Base-by-base conservation (phyloP, 1,140 invertebrate species). In the Orius insidiosus region DNA sequence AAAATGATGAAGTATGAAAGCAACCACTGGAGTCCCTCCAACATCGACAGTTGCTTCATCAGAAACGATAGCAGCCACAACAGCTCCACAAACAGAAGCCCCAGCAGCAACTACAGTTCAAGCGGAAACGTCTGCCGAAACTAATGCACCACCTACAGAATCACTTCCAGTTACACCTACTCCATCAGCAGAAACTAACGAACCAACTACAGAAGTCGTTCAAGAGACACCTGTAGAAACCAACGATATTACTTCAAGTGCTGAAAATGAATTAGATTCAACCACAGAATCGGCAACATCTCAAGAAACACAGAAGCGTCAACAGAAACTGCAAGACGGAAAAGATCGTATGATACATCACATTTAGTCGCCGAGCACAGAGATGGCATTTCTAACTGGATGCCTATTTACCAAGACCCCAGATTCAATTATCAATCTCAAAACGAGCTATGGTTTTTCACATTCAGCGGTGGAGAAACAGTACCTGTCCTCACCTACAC, bases 401-500 rank as follows among this genome's bases (percentile, higher is more conserved):
- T 49, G 6, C 44, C 44, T 13, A 37, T 38, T 24, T 37, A 37
- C 44, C 16, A 46, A 15, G 49, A 45, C 35, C 49, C 30, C 7
- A 24, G 43, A 14, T 50, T 44, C 44, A 37, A 32, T 4, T 39
- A 46, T 38, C 24, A 50, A 13, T 37, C 37, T 13, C 42, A 50
- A 13, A 34, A 34, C 13, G 48, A 50, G 3, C 48, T 50, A 8
- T 54, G 53, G 53, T 54, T 54, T 44, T 50, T 47, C 36, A 49
- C 52, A 14, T 53, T 35, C 45, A 46, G 38, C 31, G 41, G 18
- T 10, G 50, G 53, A 14, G 48, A 51, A 44, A 41, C 40, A 8
- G 54, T 59, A 8, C 55, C 57, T 6, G 54, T 57, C 11, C 76
- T 80, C 62, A 72, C 72, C 3, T 83, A 83, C 58, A 75, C 81